A percentile compares a stretch with the other conserved stretches of the same genome.
phyloP scores from a whole-genome alignment of 2,113 vertebrate species.

The Phoxinus phoxinus region DNA sequence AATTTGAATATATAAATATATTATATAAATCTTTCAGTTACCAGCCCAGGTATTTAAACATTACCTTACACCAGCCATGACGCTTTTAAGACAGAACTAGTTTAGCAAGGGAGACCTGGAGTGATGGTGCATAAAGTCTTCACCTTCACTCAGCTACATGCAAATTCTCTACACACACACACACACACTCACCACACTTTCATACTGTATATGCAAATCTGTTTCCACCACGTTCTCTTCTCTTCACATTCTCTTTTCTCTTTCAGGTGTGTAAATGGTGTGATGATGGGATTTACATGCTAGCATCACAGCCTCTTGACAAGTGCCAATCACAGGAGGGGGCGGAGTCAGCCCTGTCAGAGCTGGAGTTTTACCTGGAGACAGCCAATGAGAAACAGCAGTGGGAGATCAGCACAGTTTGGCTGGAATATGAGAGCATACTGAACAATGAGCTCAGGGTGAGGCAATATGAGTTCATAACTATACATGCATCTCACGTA shows the following conservation, averaged over 20 bases:
- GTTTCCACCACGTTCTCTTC: background rate
- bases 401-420: conserved; percentile 79
- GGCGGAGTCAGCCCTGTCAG: conserved; percentile 91
- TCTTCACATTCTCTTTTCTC: conserved; percentile 13
- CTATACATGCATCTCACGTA: background rate
- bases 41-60: background rate
- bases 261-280: conserved; percentile 89
- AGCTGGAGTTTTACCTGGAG: conserved; percentile 92
- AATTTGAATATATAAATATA: too few relatives aligned
- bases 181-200: background rate
- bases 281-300: conserved; percentile 93
- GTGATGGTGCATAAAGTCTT: background rate
- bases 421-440: conserved; percentile 84
- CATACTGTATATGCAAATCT: background rate
- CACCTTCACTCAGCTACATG: background rate
- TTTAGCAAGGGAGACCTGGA: background rate
- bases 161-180: background rate
- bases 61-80: background rate
- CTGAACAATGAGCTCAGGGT: conserved; percentile 88
- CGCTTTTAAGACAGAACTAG: background rate
- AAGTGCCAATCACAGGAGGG: conserved; percentile 97
- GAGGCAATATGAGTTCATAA: conserved; percentile 34
- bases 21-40: conserved; percentile 3
- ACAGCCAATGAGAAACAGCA: conserved; percentile 80
- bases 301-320: conserved; percentile 94